These are phyloP conservation scores for Carcharodon carcharias DNA, from an alignment of 2,797 vertebrate species.

Conservation along the genomic window DNA sequence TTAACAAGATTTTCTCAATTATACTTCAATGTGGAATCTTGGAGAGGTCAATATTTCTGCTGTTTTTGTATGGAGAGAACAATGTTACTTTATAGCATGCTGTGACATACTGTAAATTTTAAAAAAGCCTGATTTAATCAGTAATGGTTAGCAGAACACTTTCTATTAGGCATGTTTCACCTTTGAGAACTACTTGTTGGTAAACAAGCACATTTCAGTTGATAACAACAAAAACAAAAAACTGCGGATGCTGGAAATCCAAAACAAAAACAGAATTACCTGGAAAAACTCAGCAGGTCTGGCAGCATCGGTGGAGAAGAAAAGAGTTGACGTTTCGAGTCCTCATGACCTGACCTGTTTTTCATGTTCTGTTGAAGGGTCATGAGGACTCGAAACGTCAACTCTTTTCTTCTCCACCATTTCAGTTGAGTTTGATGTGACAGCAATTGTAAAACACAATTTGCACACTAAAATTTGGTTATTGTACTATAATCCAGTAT, in stretches of 20 bases:
- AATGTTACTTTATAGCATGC: neutral
- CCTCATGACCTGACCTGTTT: no score
- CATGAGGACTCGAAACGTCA: no score
- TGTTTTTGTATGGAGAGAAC: neutral
- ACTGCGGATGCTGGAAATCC: no score
- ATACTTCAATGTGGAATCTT: neutral
- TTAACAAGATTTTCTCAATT: constrained; percentile 9
- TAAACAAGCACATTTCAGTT: neutral
- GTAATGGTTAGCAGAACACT: neutral
- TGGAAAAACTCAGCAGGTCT: no score
- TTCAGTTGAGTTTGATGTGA: neutral
- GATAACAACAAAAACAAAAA: no score
- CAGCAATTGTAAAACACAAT: neutral
- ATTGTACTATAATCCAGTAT: neutral
- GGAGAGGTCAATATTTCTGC: neutral
- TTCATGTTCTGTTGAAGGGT: no score
- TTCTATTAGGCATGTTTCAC: neutral
- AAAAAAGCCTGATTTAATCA: neutral
- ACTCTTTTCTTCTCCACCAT: no score
- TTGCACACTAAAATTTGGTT: neutral
- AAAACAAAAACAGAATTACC: no score
- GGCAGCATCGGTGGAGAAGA: no score
- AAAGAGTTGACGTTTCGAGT: no score
- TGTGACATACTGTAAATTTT: neutral
- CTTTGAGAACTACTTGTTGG: neutral